Conservation (phyloP, 2,797 vertebrate genomes). For the Chaetodon trifasciatus region DNA sequence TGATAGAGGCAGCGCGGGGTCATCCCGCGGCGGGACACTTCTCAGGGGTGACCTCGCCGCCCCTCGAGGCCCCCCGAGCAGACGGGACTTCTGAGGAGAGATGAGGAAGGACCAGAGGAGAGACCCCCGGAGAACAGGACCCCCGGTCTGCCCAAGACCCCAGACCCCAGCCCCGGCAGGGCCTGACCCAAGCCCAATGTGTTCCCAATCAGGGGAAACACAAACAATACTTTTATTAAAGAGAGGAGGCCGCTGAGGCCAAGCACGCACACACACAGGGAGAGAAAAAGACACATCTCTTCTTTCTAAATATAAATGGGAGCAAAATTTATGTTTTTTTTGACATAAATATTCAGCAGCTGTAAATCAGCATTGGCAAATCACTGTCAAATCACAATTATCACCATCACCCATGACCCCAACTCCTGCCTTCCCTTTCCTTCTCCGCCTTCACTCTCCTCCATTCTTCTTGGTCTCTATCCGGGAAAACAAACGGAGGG, state of each 20-base stretch:
- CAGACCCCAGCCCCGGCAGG: constrained; percentile 70
- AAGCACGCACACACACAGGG: constrained; percentile 7
- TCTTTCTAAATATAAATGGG: constrained; percentile 19
- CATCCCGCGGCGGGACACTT: constrained; percentile 92
- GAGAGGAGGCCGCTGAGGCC: constrained; percentile 68
- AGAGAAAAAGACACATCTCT: constrained; percentile 5
- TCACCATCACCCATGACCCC: constrained; percentile 65
- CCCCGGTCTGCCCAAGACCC: constrained; percentile 87
- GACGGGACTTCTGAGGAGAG: constrained; percentile 93
- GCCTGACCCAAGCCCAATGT: constrained; percentile 89
- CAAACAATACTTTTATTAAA: constrained; percentile 98
- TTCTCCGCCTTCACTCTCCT: constrained; percentile 56
- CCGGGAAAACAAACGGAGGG: constrained; percentile 87
- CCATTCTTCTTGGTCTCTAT: constrained; percentile 79
- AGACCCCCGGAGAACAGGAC: constrained; percentile 88
- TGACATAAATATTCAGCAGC: constrained; percentile 38
- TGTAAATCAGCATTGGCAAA: constrained; percentile 49
- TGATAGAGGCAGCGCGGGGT: constrained; percentile 90
- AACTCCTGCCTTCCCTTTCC: constrained; percentile 65
- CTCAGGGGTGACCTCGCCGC: constrained; percentile 83
- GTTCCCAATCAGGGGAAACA: constrained; percentile 96
- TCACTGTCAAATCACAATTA: constrained; percentile 62
- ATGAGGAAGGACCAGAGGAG: constrained; percentile 90
- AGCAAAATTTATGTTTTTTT: constrained; percentile 14
- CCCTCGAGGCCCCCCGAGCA: constrained; percentile 86